These are phyloP conservation scores for Apamea anceps DNA, from an alignment of 2,888 invertebrate species.

Conservation along the genomic window DNA sequence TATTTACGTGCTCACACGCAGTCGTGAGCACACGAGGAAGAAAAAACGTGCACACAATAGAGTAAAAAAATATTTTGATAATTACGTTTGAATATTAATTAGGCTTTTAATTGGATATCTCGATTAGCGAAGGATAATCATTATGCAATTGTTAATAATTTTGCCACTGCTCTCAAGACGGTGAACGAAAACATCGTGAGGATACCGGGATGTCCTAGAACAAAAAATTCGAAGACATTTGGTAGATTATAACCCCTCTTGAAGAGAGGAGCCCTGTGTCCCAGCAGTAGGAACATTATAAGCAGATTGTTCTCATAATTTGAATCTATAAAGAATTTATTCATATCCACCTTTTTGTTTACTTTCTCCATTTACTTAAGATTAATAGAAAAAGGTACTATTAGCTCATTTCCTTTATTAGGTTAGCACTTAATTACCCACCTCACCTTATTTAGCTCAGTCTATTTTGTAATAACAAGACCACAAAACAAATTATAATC, in stretches of 20 bases:
- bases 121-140: conserved; percentile 2
- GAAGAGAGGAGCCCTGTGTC: too few relatives aligned
- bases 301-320: too few relatives aligned
- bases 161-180: neutral
- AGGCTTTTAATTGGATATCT: conserved; percentile 34
- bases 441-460: neutral
- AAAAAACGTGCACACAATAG: conserved; percentile 69
- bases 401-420: neutral
- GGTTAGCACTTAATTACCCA: neutral
- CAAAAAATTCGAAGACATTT: neutral
- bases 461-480: conserved; percentile 39
- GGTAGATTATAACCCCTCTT: neutral
- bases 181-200: neutral
- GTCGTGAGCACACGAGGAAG: conserved; percentile 65
- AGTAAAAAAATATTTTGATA: conserved; percentile 59
- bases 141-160: neutral
- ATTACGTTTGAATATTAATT: conserved; percentile 57
- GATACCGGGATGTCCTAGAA: neutral
- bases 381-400: neutral
- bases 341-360: neutral
- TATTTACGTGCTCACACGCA: conserved; percentile 70
- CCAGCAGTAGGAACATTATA: neutral
- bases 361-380: neutral
- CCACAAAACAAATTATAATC: conserved; percentile 31
- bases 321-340: neutral